These are phyloP conservation scores for Drosophila kurseongensis DNA, from an alignment of 1,140 invertebrate genomes.

Conservation along the genomic window DNA sequence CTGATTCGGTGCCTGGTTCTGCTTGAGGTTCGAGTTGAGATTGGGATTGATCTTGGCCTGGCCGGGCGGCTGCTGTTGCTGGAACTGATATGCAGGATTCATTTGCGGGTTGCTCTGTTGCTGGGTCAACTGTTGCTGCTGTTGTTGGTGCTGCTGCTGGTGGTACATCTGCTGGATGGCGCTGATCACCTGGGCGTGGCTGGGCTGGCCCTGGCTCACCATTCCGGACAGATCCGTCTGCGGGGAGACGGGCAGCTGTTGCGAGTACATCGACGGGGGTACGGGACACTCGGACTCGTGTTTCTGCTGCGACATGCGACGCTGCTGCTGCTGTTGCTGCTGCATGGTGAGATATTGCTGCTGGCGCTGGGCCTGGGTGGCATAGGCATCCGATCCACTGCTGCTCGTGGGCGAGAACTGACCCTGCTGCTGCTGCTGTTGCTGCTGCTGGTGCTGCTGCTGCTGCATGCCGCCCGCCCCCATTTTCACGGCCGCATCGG, in stretches of 20 bases:
- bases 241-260: conserved; percentile 77
- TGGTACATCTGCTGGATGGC: conserved; percentile 79
- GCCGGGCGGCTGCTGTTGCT: conserved; percentile 75
- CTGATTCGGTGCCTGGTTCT: conserved; percentile 22
- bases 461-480: conserved; percentile 25
- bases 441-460: conserved; percentile 18
- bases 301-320: conserved; percentile 62
- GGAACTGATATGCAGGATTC: conserved; percentile 80
- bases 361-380: conserved; percentile 73
- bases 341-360: conserved; percentile 74
- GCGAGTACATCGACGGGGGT: conserved; percentile 80
- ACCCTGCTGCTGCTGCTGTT: conserved; percentile 40
- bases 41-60: conserved; percentile 52
- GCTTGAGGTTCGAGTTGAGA: conserved; percentile 25
- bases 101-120: conserved; percentile 72
- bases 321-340: conserved; percentile 63
- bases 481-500: conserved; percentile 43
- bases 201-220: conserved; percentile 71
- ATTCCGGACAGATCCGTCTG: conserved; percentile 76
- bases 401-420: conserved; percentile 70
- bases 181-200: conserved; percentile 69
- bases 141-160: conserved; percentile 73
- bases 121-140: conserved; percentile 52
- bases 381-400: conserved; percentile 66
- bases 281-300: conserved; percentile 72